These are phyloP conservation scores for Lampris megalopsis DNA, from an alignment of 2,113 vertebrate species.

Conservation along the genomic window DNA sequence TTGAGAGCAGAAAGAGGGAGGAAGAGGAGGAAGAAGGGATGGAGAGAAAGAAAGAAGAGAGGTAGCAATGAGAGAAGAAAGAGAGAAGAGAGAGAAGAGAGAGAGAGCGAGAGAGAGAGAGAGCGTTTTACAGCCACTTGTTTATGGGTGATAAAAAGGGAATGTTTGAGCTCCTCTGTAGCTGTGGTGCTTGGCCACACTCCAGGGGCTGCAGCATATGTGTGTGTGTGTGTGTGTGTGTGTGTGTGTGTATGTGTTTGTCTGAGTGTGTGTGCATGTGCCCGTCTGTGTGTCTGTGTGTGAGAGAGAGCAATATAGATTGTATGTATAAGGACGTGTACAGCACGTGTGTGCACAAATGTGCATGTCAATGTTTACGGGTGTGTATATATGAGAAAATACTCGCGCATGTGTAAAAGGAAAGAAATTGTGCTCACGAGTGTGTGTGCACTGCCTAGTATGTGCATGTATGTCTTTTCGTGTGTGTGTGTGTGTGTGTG, in stretches of 20 bases:
- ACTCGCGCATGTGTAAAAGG: too few species aligned
- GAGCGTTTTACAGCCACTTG: constrained; percentile 1
- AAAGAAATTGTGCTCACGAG: too few species aligned
- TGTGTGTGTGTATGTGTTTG: not conserved
- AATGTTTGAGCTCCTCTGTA: constrained; percentile 55
- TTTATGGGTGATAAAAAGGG: constrained; percentile 49
- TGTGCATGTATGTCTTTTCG: too few species aligned
- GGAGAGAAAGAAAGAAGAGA: not conserved
- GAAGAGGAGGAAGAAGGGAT: not conserved
- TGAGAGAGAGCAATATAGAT: too few species aligned
- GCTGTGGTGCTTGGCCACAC: constrained; percentile 47
- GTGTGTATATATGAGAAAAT: too few species aligned
- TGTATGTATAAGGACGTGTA: too few species aligned
- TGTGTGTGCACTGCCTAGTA: not conserved
- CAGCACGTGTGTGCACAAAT: too few species aligned
- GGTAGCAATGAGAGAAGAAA: not conserved
- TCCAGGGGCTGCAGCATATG: constrained; percentile 39
- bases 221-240: constrained; percentile 16
- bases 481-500: not conserved
- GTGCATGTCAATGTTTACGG: too few species aligned
- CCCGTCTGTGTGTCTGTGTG: not conserved
- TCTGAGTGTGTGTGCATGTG: not conserved
- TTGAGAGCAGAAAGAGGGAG: too few species aligned
- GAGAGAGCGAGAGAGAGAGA: constrained; percentile 16
- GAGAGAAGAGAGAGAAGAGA: constrained; percentile 9